Percentiles rank a stretch among this genome's conserved stretches.
These are phyloP conservation scores for Piaya cayana DNA, from an alignment of 2,113 vertebrate genomes.

Conservation along the genomic window DNA sequence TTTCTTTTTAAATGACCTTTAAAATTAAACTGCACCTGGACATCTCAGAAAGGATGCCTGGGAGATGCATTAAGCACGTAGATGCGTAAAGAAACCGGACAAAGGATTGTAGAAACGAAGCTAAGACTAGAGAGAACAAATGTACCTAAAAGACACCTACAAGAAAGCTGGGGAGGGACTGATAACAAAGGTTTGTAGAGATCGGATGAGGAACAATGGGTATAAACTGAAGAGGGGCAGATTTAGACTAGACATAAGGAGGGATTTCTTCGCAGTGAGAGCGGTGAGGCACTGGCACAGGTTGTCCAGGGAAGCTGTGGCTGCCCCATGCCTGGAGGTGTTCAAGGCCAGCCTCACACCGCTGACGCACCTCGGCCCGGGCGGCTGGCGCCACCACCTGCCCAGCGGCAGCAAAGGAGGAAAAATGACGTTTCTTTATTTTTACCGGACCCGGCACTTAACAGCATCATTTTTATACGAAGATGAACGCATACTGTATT, in stretches of 20 bases:
- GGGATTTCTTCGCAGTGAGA: too few relatives aligned
- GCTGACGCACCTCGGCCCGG: neutral
- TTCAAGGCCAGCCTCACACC: too few relatives aligned
- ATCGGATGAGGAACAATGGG: too few relatives aligned
- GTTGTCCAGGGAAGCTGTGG: too few relatives aligned
- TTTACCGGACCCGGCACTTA: accelerated
- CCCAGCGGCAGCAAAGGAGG: neutral
- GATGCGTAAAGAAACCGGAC: neutral
- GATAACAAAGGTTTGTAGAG: too few relatives aligned
- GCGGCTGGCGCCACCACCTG: neutral
- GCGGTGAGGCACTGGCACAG: too few relatives aligned
- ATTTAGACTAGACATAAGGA: too few relatives aligned
- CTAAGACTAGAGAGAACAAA: neutral
- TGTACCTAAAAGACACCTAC: too few relatives aligned
- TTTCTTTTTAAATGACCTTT: neutral
- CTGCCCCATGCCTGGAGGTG: too few relatives aligned
- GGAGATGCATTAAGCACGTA: too few relatives aligned
- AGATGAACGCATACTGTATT: neutral
- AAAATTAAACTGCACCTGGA: neutral
- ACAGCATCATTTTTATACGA: neutral
- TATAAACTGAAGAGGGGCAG: too few relatives aligned
- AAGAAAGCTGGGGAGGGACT: too few relatives aligned
- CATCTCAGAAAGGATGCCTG: neutral
- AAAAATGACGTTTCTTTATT: accelerated
- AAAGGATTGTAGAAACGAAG: neutral